Conservation (phyloP, 2,797 vertebrate species). For the Oreonectes daqikongensis region DNA sequence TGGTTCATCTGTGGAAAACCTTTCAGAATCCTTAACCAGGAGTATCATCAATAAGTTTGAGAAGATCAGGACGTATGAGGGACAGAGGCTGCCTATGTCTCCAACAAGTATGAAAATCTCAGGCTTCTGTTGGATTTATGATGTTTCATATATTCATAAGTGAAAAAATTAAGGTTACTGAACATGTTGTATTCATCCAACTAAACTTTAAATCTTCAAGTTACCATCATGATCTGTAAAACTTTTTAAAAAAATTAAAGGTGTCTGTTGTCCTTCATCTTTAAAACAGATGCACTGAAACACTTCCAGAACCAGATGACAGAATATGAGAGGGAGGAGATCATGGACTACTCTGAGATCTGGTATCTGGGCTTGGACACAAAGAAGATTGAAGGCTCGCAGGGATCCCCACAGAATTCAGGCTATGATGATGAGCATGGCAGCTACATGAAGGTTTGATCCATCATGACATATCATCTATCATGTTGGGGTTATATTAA, state of each 20-base stretch:
- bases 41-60: constrained; percentile 74
- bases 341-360: constrained; percentile 88
- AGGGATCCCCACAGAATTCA: constrained; percentile 81
- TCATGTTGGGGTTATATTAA: neutral
- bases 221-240: neutral
- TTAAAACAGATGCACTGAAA: constrained; percentile 84
- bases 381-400: constrained; percentile 84
- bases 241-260: neutral
- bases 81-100: constrained; percentile 84
- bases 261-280: neutral
- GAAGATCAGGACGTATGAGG: constrained; percentile 73
- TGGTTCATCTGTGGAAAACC: constrained; percentile 73
- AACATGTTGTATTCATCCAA: neutral
- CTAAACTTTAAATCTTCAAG: neutral
- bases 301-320: constrained; percentile 87
- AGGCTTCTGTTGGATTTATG: neutral
- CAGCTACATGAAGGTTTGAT: constrained; percentile 88
- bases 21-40: constrained; percentile 73
- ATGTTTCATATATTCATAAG: neutral
- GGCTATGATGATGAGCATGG: constrained; percentile 91
- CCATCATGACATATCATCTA: neutral
- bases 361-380: constrained; percentile 93
- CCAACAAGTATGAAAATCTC: constrained; percentile 79
- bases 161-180: neutral
- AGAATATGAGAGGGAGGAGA: constrained; percentile 89